Percentiles rank a stretch among this genome's conserved stretches.
These are phyloP conservation scores for Drosophila jambulina DNA, from an alignment of 1,140 invertebrate species.

Conservation along the genomic window DNA sequence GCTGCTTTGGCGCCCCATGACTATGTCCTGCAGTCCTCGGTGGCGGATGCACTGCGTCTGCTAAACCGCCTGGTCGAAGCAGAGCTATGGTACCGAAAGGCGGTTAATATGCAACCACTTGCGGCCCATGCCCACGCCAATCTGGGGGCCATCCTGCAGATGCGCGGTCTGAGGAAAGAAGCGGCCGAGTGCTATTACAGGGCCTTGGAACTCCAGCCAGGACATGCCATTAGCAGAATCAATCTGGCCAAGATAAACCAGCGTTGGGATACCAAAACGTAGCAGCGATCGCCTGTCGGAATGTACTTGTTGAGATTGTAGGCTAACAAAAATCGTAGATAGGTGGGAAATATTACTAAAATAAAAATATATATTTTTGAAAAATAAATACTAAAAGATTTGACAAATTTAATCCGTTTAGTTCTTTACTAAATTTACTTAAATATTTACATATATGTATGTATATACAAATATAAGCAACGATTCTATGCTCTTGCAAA, in stretches of 20 bases:
- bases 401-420: not conserved
- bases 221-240: slow-evolving; percentile 93
- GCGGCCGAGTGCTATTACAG: slow-evolving; percentile 93
- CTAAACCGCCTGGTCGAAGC: slow-evolving; percentile 91
- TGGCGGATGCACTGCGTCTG: slow-evolving; percentile 93
- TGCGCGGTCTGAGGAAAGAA: slow-evolving; percentile 95
- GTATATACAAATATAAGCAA: not conserved
- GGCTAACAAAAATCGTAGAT: slow-evolving; percentile 25
- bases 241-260: slow-evolving; percentile 90
- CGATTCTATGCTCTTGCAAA: not conserved
- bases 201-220: slow-evolving; percentile 93
- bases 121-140: slow-evolving; percentile 96
- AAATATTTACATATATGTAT: not conserved
- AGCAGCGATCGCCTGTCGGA: not conserved
- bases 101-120: slow-evolving; percentile 84
- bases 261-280: slow-evolving; percentile 51
- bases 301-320: slow-evolving; percentile 5
- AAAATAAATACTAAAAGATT: slow-evolving; percentile 23
- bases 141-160: slow-evolving; percentile 95
- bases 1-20: slow-evolving; percentile 91
- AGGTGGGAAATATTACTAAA: slow-evolving; percentile 6
- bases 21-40: slow-evolving; percentile 93
- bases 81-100: slow-evolving; percentile 93
- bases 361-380: slow-evolving; percentile 17
- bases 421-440: not conserved